Evolutionary conservation across 2,888 invertebrate species (phyloP).

Genomic region (Apodemia duryi): DNA sequence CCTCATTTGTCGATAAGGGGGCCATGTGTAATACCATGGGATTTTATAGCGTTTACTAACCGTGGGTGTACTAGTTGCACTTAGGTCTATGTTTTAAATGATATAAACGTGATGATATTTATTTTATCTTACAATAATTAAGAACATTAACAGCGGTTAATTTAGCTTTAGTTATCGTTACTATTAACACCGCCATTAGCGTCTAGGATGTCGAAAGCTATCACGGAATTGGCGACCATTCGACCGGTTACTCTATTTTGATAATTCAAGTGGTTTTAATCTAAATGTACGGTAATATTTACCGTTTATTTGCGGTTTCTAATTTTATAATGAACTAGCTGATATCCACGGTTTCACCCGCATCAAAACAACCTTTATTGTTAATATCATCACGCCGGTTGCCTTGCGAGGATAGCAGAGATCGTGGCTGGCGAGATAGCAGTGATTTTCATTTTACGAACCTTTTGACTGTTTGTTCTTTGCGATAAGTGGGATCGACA

Average conservation of each 20-base stretch:
- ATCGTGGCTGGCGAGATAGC: no score
- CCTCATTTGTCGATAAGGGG: no score
- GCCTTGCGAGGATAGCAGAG: no score
- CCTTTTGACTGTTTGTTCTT: no score
- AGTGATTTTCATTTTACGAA: no score
- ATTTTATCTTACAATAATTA: neutral
- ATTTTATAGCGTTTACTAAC: no score
- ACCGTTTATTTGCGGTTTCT: conserved; percentile 3
- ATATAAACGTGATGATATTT: no score
- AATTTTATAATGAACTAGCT: conserved; percentile 4
- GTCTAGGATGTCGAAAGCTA: conserved; percentile 8
- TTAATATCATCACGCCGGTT: conserved; percentile 11
- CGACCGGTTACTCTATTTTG: conserved; percentile 11
- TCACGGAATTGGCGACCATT: conserved; percentile 4
- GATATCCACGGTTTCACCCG: neutral
- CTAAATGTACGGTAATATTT: conserved; percentile 13
- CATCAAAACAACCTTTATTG: neutral
- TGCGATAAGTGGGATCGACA: no score
- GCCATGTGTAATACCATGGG: no score
- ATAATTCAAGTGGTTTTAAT: conserved; percentile 11
- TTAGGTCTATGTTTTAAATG: no score
- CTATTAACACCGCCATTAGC: neutral
- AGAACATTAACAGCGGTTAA: neutral
- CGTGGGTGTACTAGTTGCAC: no score
- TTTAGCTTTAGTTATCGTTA: neutral